phyloP scores from a whole-genome alignment of 2,888 invertebrate genomes.

The Raillietiella orientalis region DNA sequence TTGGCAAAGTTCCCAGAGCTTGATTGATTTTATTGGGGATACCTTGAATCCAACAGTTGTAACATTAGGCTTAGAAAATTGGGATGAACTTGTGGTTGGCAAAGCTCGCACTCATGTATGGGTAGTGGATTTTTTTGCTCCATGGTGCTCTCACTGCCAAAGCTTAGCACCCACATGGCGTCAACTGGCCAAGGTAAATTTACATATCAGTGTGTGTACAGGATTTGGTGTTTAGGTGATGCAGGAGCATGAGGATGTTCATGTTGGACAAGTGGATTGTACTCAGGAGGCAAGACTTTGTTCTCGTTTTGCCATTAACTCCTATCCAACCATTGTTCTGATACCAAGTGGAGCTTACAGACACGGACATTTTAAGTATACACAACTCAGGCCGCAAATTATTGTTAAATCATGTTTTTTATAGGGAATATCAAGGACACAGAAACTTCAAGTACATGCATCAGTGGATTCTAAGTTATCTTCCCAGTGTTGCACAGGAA shows the following conservation, averaged over 20 bases:
- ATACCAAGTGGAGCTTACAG: constrained; percentile 23
- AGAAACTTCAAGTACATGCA: no score
- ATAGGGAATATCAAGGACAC: no score
- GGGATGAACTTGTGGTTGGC: constrained; percentile 18
- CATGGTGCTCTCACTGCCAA: constrained; percentile 41
- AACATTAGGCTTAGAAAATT: constrained; percentile 12
- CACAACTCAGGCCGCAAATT: no score
- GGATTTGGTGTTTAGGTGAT: constrained; percentile 13
- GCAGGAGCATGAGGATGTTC: constrained; percentile 16
- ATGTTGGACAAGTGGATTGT: constrained; percentile 31
- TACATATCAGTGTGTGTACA: neutral
- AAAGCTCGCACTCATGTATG: constrained; percentile 22
- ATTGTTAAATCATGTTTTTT: no score
- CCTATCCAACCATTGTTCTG: constrained; percentile 31
- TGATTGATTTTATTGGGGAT: constrained; percentile 29
- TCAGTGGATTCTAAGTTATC: constrained; percentile 24
- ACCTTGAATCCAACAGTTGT: constrained; percentile 18
- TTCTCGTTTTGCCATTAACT: constrained; percentile 20
- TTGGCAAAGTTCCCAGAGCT: constrained; percentile 20
- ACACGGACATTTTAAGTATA: no score
- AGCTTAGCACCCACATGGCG: constrained; percentile 30
- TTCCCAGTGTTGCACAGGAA: constrained; percentile 22
- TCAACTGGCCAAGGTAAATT: constrained; percentile 18
- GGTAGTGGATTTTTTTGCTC: constrained; percentile 34
- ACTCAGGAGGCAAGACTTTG: constrained; percentile 22